Evolutionary conservation across 2,113 vertebrate species (phyloP), one percentile per base, ranked within the genome.

Genomic region (Tricholaema leucomelas): DNA sequence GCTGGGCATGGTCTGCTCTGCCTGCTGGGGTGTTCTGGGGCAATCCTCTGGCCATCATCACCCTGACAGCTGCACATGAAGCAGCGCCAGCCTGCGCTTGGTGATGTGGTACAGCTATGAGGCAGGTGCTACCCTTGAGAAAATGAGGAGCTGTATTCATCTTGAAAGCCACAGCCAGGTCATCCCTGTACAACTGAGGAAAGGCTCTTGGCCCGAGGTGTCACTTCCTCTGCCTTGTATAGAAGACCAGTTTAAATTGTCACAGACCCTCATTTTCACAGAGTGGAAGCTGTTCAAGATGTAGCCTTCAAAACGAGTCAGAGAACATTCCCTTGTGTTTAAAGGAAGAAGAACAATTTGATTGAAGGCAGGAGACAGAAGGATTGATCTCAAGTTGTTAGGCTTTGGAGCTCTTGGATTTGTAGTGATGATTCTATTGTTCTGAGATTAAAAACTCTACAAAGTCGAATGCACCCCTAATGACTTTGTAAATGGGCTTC

Each of bases 61-160:
- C 11, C 25, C 24, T 19, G 36, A 20, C 40, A 65, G 40, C 30
- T 40, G 20, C 20, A 31, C 0, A 4, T 30, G 9, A 19, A 2
- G 23, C 40, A 42, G 30, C 30, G 4, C 12, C 35, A n/a, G 10
- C 50, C 81, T 31, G 27, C 0, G n/a, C 5, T 1, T 0, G 3
- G 6, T 16, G 35, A 6, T 8, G 33, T 11, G 56, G 8, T 23
- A 9, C 8, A 3, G 27, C 19, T 40, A 61, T 52, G 70, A 42
- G 48, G 4, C 1, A 2, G 35, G 35, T 85, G 55, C 71, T 55
- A 54, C 75, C 38, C 31, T 7, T 67, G 67, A n/a, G 87, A 70
- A 78, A 11, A 54, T 9, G 12, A 9, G 6, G 21, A 59, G 33
- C 54, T 78, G 21, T 46, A 2, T 28, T 90, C 88, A 85, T 82